Evolutionary conservation across 2,888 invertebrate genomes (phyloP).

Genomic region (Caenorhabditis sp.): DNA sequence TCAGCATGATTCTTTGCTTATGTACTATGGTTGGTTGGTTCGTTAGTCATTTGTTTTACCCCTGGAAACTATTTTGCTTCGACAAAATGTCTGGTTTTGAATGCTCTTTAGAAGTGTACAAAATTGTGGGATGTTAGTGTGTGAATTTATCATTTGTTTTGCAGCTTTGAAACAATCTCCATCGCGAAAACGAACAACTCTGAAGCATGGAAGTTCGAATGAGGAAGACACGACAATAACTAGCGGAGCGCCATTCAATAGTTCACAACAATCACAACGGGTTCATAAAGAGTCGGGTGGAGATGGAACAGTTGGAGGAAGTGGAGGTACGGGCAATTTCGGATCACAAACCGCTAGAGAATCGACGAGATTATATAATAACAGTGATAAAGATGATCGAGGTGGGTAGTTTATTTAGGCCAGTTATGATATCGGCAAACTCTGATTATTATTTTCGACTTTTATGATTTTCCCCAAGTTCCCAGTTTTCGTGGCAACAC

Average conservation of each 20-base stretch:
- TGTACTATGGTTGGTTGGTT: too few relatives aligned
- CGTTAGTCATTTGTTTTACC: too few relatives aligned
- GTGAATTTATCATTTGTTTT: constrained; percentile 15
- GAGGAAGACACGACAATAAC: constrained; percentile 22
- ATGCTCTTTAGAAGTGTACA: too few relatives aligned
- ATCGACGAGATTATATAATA: constrained; percentile 29
- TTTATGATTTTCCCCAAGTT: too few relatives aligned
- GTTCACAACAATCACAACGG: neutral
- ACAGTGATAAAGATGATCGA: neutral
- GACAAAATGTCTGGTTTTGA: too few relatives aligned
- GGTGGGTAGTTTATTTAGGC: neutral
- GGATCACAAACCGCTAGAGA: constrained; percentile 38
- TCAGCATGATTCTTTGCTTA: too few relatives aligned
- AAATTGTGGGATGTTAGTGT: too few relatives aligned
- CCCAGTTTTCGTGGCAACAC: too few relatives aligned
- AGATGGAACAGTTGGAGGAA: too few relatives aligned
- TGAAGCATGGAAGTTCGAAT: constrained; percentile 23
- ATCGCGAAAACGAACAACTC: constrained; percentile 43
- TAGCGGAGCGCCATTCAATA: constrained; percentile 6
- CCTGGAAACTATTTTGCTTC: too few relatives aligned
- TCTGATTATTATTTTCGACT: too few relatives aligned
- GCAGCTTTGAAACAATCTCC: constrained; percentile 62
- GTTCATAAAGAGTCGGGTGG: constrained; percentile 23
- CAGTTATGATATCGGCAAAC: too few relatives aligned
- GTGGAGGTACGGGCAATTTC: constrained; percentile 5